Base-by-base conservation (phyloP, 2,888 invertebrate genomes). In the Melanophora roralis region DNA sequence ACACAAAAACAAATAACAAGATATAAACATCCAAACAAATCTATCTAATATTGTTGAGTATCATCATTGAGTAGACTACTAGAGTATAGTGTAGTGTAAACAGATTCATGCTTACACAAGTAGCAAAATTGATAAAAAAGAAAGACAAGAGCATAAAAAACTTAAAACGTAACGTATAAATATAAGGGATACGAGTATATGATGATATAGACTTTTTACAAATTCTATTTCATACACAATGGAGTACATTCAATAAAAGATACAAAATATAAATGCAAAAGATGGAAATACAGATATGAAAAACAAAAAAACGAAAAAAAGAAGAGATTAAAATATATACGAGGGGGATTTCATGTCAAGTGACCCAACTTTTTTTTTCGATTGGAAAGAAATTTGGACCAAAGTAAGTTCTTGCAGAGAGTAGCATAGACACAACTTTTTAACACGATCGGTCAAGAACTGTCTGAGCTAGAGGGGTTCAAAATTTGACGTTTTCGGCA, bases 11-110 rank as follows among this genome's bases (percentile, higher is more conserved):
- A 77, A 40, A 36, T 65, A 65, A 59, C 60, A 36, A 51, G 34
- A 40, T 38, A 65, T 32, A 57, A 14, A 38, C 47, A 62, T 11
- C 21, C 59, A 67, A 40, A 78, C 67, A 78, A 59, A 69, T 74
- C 72, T 68, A 73, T 80, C 72, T 80, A 68, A 76, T 64, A 64
- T 72, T 68, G 40, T 72, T 51, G 51, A 73, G 80, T 79, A 55
- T 27, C 74, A 74, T 74, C 34, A 34, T 55, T 8, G 74, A 60
- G 59, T 59, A 57, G 40, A 59, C 71, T 59, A 67, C 19, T 49
- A 65, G 27, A 53, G 60, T 19, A 64, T 59, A 55, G 57, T 45
- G 32, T 72, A 80, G 76, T 80, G 75, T 76, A 80, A 80, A 80
- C 76, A 80, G 67, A 36, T 49, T 60, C 59, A 71, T 51, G 71